Evolutionary conservation across 2,113 vertebrate species (phyloP).

Genomic region (Apodemus speciosus): DNA sequence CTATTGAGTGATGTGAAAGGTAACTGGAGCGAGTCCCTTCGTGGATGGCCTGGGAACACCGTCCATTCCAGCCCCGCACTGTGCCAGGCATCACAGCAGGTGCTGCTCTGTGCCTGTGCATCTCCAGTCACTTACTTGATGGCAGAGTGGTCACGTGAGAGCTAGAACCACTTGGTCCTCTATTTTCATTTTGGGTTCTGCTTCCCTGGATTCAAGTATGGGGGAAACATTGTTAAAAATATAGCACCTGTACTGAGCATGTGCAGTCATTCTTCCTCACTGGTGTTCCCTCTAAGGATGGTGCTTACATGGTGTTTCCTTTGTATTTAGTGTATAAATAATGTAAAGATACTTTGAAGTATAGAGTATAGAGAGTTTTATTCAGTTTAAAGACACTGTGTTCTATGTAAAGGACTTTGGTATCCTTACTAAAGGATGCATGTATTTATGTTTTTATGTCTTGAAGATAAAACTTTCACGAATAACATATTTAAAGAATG

Average conservation of each 20-base stretch:
- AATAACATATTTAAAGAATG: neutral
- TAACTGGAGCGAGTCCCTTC: neutral
- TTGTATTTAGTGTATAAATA: neutral
- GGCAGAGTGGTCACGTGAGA: neutral
- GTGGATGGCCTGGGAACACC: neutral
- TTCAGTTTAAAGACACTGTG: neutral
- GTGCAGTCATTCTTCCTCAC: neutral
- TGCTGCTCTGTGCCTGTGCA: neutral
- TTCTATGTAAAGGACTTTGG: neutral
- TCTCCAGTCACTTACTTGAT: constrained; percentile 2
- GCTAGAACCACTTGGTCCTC: neutral
- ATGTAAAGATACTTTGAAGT: neutral
- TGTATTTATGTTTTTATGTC: constrained; percentile 41
- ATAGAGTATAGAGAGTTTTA: neutral
- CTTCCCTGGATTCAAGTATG: neutral
- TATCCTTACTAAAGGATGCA: neutral
- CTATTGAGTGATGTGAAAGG: neutral
- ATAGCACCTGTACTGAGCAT: neutral
- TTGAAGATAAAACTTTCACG: constrained; percentile 27
- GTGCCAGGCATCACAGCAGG: neutral
- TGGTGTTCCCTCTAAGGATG: neutral
- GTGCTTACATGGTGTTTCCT: neutral
- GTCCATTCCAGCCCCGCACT: neutral
- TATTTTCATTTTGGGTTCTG: neutral
- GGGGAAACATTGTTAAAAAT: neutral